Base-by-base conservation (phyloP, 2,113 vertebrate genomes). In the Hypomesus transpacificus region DNA sequence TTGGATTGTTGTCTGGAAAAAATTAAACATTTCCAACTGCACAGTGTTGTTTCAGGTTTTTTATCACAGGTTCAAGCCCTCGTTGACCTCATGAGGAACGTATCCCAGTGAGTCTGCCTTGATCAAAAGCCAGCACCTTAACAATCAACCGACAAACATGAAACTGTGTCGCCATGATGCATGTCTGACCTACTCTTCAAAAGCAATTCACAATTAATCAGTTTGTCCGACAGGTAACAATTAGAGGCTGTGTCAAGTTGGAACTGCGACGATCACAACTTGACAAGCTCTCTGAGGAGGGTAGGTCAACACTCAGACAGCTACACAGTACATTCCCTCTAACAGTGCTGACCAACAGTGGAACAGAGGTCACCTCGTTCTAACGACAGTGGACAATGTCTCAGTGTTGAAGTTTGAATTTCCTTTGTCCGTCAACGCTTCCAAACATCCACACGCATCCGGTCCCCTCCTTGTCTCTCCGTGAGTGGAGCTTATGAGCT, bases 301-400 rank as follows among this genome's bases (percentile, higher is more conserved):
- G 5, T 46, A 7, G 39, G 39, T 46, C 39, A 46, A 9, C 2
- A 7, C 39, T 34, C 84, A 77, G 85, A 87, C 87, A 79, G 79
- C 87, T 89, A 86, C 86, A 86, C 85, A 39, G 80, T 78, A 85
- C 88, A 87, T 84, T 88, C 88, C 87, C 79, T 86, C 80, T 88
- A 68, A 39, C 85, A 75, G 52, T 51, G 86, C 82, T 90, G 90
- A 90, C 84, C 84, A 90, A 84, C 75, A 67, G 80, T 80, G 74
- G 84, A 80, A 82, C 80, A 58, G 80, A 85, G 84, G 89, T 89
- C 86, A 86, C 87, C 86, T 84, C 82, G 78, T 86, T 85, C 78
- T 79, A 74, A 84, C 85, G 83, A 84, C 82, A 79, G 83, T 79
- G 78, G 62, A 59, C 76, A 56, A 59, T 50, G 72, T 81, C 80